Evolutionary conservation across 2,113 vertebrate genomes (phyloP).

Genomic region (Coracopsis vasa): DNA sequence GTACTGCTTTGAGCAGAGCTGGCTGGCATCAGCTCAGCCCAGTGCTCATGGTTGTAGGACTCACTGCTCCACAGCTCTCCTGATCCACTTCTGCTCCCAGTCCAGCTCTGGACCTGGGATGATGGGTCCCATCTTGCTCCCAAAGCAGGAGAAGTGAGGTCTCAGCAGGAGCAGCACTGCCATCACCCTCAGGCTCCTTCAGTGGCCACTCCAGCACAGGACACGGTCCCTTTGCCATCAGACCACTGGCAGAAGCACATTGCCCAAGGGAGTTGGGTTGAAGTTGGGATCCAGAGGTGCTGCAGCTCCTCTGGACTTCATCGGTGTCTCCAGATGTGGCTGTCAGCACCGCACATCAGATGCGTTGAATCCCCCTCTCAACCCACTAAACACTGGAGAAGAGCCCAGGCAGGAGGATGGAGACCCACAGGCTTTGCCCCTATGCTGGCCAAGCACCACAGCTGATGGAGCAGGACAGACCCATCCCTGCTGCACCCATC

Average conservation of each 20-base stretch:
- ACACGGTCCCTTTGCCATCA: rapidly evolving
- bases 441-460: rapidly evolving
- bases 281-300: not conserved
- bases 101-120: not conserved
- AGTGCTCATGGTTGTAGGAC: not conserved
- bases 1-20: not conserved
- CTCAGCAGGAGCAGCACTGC: not conserved
- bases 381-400: not conserved
- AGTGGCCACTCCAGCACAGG: not conserved
- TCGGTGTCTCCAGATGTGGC: not conserved
- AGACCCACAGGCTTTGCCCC: not conserved
- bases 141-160: rapidly evolving
- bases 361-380: too few relatives aligned
- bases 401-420: not conserved
- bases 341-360: rapidly evolving
- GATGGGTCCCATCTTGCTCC: too few relatives aligned
- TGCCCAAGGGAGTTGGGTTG: not conserved
- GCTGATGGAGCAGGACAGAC: not conserved
- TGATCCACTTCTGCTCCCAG: not conserved
- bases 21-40: not conserved
- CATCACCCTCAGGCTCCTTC: rapidly evolving
- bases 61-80: rapidly evolving
- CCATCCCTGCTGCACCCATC: not conserved
- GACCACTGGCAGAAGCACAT: not conserved
- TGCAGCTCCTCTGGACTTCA: not conserved